These are phyloP conservation scores for Ornithoptera alexandrae DNA, from an alignment of 2,888 invertebrate genomes.

Conservation along the genomic window DNA sequence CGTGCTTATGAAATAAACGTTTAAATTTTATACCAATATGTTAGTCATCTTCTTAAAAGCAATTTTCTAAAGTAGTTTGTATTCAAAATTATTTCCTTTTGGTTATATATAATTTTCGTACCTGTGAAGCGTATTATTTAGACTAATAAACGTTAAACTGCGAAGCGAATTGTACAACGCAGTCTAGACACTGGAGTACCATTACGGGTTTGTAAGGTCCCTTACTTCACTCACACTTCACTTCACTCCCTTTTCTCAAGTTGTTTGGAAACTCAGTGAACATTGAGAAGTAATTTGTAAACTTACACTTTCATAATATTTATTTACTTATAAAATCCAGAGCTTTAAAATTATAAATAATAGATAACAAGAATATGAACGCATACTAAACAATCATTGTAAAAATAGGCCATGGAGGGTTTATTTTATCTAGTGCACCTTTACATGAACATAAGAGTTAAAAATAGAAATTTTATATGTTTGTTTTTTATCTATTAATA, in stretches of 20 bases:
- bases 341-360: too few relatives aligned
- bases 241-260: not conserved
- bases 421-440: too few relatives aligned
- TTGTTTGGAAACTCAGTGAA: constrained; percentile 1
- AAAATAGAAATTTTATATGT: too few relatives aligned
- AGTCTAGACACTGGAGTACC: not conserved
- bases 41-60: not conserved
- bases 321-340: not conserved
- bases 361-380: too few relatives aligned
- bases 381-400: too few relatives aligned
- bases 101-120: constrained; percentile 41
- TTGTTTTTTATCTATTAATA: too few relatives aligned
- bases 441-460: too few relatives aligned
- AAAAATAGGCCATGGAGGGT: too few relatives aligned
- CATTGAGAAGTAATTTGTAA: not conserved
- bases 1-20: not conserved
- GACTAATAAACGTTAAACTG: constrained; percentile 52
- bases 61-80: constrained; percentile 27
- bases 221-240: too few relatives aligned
- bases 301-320: not conserved
- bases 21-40: not conserved
- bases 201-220: constrained; percentile 1
- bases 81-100: constrained; percentile 32
- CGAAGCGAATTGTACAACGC: constrained; percentile 40
- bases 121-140: constrained; percentile 48